phyloP scores from a whole-genome alignment of 2,113 vertebrate species.

The Pluvianellus socialis region DNA sequence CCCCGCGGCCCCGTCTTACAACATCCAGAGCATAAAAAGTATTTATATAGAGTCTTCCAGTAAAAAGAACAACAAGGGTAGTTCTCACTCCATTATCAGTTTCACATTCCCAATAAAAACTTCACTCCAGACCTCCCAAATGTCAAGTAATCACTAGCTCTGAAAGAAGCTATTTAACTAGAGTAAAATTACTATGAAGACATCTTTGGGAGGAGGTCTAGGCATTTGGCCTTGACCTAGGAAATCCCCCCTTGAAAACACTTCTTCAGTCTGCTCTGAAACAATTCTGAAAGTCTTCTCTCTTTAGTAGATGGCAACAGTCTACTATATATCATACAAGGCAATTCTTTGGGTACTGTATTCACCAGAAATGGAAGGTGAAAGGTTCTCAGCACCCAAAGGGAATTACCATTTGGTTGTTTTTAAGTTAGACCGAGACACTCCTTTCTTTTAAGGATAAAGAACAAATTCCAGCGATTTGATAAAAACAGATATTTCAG shows the following conservation, averaged over 20 bases:
- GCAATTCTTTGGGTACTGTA: neutral
- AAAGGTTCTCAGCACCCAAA: neutral
- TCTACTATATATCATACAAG: too few species aligned
- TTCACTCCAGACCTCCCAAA: neutral
- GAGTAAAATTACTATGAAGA: neutral
- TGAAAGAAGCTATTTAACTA: neutral
- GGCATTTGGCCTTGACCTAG: neutral
- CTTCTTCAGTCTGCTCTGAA: neutral
- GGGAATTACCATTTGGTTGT: accelerated
- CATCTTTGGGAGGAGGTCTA: neutral
- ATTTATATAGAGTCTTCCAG: neutral
- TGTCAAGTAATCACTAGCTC: neutral
- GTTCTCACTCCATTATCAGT: neutral
- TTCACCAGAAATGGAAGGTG: accelerated
- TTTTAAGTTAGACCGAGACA: accelerated
- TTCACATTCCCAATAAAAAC: neutral
- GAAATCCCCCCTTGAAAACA: neutral
- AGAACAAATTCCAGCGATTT: accelerated
- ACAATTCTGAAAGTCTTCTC: neutral
- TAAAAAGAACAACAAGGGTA: neutral
- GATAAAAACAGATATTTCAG: neutral
- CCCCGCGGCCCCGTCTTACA: neutral
- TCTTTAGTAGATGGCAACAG: accelerated
- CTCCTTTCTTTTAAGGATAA: neutral
- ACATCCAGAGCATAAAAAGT: neutral